Evolutionary conservation across 2,797 vertebrate species (phyloP).

Genomic region (Bufotes viridis): DNA sequence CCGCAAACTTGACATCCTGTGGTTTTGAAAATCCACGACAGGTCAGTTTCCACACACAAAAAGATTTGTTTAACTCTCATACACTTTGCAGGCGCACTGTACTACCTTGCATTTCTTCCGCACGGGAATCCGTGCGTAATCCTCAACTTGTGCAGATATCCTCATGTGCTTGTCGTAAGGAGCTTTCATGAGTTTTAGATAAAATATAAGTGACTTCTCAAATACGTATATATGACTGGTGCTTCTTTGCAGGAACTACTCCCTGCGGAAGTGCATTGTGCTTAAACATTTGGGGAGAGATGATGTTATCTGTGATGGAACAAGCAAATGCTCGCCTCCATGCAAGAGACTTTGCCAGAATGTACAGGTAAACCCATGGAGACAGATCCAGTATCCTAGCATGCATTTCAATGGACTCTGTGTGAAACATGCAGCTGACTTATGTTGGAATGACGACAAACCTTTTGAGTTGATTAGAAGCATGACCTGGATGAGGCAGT

Average conservation of each 20-base stretch:
- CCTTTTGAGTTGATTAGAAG: too few relatives aligned
- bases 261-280: constrained; percentile 84
- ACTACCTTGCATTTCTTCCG: too few relatives aligned
- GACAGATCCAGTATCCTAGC: not conserved
- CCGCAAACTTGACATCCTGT: too few relatives aligned
- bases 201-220: not conserved
- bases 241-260: constrained; percentile 75
- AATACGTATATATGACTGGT: not conserved
- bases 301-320: constrained; percentile 69
- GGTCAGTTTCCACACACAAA: too few relatives aligned
- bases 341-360: constrained; percentile 88
- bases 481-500: not conserved
- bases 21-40: too few relatives aligned
- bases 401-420: not conserved
- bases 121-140: too few relatives aligned
- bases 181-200: not conserved
- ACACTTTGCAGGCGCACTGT: too few relatives aligned
- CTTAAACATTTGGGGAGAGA: constrained; percentile 90
- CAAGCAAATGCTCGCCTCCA: constrained; percentile 81
- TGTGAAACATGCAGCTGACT: not conserved
- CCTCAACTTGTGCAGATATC: too few relatives aligned
- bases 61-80: too few relatives aligned
- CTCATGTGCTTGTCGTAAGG: not conserved
- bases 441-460: not conserved
- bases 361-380: constrained; percentile 78